These are phyloP conservation scores for Carassius auratus DNA, from an alignment of 2,113 vertebrate species.

Conservation along the genomic window DNA sequence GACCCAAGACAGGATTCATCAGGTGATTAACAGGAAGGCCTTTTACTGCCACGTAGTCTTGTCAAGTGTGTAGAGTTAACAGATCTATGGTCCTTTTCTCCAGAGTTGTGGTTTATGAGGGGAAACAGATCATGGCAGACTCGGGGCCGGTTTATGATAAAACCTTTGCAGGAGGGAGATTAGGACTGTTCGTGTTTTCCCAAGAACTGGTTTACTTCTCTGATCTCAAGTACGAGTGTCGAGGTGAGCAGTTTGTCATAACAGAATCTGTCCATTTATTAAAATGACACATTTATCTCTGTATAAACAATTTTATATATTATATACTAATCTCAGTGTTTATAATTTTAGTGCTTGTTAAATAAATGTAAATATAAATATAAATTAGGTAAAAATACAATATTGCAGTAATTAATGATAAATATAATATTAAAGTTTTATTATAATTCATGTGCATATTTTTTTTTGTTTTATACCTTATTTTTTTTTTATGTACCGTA, in stretches of 20 bases:
- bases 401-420: neutral
- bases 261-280: neutral
- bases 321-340: too few relatives aligned
- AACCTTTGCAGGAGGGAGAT: constrained; percentile 90
- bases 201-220: constrained; percentile 99
- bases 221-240: constrained; percentile 98
- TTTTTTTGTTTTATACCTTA: too few relatives aligned
- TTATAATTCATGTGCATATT: too few relatives aligned
- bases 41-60: neutral
- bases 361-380: neutral
- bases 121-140: constrained; percentile 97
- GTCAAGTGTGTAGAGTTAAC: neutral
- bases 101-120: constrained; percentile 96
- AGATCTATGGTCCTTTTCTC: constrained; percentile 43
- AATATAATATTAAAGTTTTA: neutral
- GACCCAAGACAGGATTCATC: constrained; percentile 94
- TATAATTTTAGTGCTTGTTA: neutral
- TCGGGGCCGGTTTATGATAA: constrained; percentile 94
- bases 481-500: too few relatives aligned
- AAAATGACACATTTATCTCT: neutral
- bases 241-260: constrained; percentile 82
- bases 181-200: constrained; percentile 98
- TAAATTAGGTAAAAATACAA: neutral
- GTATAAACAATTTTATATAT: too few relatives aligned
- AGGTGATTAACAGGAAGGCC: constrained; percentile 76